Percentiles rank a stretch among this genome's conserved stretches.
phyloP scores from a whole-genome alignment of 2,797 vertebrate species.

The Parauchenoglanis punctatus region DNA sequence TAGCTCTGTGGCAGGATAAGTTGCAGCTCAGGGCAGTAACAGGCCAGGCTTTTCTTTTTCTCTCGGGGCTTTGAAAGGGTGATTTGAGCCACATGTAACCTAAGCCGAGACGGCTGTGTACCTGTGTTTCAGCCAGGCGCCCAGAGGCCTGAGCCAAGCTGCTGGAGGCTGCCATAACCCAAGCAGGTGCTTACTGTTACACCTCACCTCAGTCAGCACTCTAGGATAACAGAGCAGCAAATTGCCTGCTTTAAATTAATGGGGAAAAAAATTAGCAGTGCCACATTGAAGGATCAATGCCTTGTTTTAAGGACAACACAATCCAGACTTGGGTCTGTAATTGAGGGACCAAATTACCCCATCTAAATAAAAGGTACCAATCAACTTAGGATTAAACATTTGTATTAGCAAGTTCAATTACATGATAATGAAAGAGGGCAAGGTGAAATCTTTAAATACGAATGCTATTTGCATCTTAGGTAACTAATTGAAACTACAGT shows the following conservation, averaged over 20 bases:
- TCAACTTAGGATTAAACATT: conserved; percentile 88
- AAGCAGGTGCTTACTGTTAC: conserved; percentile 77
- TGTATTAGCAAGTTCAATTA: conserved; percentile 91
- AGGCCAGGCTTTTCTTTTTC: conserved; percentile 69
- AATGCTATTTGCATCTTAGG: conserved; percentile 90
- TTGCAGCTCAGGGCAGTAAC: conserved; percentile 63
- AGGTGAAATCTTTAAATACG: conserved; percentile 95
- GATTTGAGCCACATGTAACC: conserved; percentile 77
- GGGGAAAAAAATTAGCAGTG: conserved; percentile 84
- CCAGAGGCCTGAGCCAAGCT: conserved; percentile 75
- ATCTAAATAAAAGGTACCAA: conserved; percentile 88
- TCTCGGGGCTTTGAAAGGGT: conserved; percentile 73
- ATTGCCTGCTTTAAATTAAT: conserved; percentile 85
- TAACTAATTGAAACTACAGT: conserved; percentile 84
- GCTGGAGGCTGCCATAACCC: conserved; percentile 73
- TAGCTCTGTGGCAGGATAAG: conserved; percentile 60
- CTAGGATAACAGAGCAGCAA: conserved; percentile 81
- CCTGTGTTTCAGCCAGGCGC: conserved; percentile 72
- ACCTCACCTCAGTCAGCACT: conserved; percentile 78
- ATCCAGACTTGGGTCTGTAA: conserved; percentile 85
- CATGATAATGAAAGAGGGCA: conserved; percentile 86
- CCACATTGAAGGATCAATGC: conserved; percentile 85
- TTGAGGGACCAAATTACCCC: conserved; percentile 89
- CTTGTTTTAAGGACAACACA: conserved; percentile 81
- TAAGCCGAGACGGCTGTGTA: conserved; percentile 71